Percentiles rank a stretch among this genome's conserved stretches.
Conservation (phyloP, 2,113 vertebrate species). For the Buteo buteo region DNA sequence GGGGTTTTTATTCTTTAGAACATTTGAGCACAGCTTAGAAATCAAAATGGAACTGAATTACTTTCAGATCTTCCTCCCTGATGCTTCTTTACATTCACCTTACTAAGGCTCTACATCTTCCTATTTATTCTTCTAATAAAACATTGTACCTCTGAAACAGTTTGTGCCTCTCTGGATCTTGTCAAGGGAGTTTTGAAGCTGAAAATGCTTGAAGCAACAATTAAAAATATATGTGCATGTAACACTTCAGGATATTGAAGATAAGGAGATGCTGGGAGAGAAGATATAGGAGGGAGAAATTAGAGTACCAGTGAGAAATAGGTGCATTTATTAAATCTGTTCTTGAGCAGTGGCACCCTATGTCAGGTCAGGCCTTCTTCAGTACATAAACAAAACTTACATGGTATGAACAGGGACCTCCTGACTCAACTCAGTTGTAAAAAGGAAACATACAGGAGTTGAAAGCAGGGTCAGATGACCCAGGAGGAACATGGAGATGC, state of each 20-base stretch:
- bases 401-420: neutral
- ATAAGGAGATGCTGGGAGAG: neutral
- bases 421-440: neutral
- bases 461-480: neutral
- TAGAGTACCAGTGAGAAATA: neutral
- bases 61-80: neutral
- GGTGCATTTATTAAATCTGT: neutral
- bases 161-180: neutral
- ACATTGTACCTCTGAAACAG: neutral
- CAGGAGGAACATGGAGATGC: neutral
- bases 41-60: neutral
- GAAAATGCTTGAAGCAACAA: neutral
- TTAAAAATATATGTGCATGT: neutral
- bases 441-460: neutral
- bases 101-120: neutral
- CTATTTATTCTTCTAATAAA: neutral
- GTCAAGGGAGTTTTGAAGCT: neutral
- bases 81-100: neutral
- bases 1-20: neutral
- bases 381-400: neutral
- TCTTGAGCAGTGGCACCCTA: neutral
- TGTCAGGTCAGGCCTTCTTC: neutral
- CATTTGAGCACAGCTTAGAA: neutral
- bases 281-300: neutral
- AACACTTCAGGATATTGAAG: neutral